These are phyloP conservation scores for Athene cunicularia DNA, from an alignment of 2,113 vertebrate genomes.

Conservation along the genomic window DNA sequence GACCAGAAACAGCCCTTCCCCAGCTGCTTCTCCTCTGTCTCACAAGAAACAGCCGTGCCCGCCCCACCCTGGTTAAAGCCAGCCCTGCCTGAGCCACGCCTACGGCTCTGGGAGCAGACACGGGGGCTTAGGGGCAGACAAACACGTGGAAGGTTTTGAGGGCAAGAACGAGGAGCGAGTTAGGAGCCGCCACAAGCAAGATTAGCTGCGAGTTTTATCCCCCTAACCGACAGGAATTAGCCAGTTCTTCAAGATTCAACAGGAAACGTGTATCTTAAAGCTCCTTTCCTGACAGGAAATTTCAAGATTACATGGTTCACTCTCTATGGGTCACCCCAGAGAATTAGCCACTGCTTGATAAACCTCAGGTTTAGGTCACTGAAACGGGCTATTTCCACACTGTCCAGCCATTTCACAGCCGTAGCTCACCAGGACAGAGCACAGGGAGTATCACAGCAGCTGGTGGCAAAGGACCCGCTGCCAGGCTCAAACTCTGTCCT, in stretches of 20 bases:
- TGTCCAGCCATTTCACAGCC: background rate
- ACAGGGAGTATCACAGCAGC: background rate
- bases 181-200: background rate
- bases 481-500: background rate
- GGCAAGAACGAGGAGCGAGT: background rate
- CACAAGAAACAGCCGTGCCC: background rate
- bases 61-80: background rate
- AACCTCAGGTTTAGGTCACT: background rate
- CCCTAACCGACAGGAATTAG: background rate
- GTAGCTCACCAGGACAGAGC: background rate
- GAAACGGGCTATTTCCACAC: background rate
- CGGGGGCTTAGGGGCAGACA: background rate
- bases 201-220: background rate
- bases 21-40: background rate
- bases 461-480: background rate
- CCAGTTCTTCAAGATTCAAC: background rate
- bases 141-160: background rate
- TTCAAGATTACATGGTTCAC: fast-evolving
- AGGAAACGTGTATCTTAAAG: background rate
- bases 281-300: background rate
- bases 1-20: background rate
- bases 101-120: fast-evolving
- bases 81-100: background rate
- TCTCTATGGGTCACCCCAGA: background rate
- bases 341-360: background rate